Evolutionary conservation across 2,113 vertebrate species (phyloP).

Genomic region (Nothocercus nigrocapillus): DNA sequence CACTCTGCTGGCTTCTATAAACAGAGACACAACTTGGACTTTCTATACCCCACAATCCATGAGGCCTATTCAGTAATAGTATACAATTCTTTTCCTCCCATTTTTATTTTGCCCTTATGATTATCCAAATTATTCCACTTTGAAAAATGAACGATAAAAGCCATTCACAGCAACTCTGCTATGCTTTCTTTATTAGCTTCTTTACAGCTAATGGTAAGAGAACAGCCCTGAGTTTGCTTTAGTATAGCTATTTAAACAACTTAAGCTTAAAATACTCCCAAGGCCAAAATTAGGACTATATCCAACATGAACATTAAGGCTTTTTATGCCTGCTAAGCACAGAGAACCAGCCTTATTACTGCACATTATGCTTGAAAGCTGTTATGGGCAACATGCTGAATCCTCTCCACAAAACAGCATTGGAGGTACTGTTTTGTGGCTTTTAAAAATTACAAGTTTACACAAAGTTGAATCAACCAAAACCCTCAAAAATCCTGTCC

Average conservation of each 20-base stretch:
- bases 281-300: conserved; percentile 23
- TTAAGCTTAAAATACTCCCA: conserved; percentile 5
- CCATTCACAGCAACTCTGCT: neutral
- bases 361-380: neutral
- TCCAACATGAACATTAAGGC: conserved; percentile 21
- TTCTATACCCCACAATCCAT: rapidly evolving
- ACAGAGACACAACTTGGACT: neutral
- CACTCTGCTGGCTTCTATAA: neutral
- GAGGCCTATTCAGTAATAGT: neutral
- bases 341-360: neutral
- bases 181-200: neutral
- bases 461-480: neutral
- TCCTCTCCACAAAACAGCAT: neutral
- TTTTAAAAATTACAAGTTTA: neutral
- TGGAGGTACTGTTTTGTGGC: neutral
- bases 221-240: neutral
- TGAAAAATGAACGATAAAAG: neutral
- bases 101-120: neutral
- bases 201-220: neutral
- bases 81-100: neutral
- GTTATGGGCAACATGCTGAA: neutral
- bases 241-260: neutral
- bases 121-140: neutral
- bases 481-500: neutral
- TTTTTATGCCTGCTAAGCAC: conserved; percentile 37